A percentile compares a stretch with the other conserved stretches of the same genome.
phyloP scores from a whole-genome alignment of 2,113 vertebrate genomes.

The Petaurus breviceps region DNA sequence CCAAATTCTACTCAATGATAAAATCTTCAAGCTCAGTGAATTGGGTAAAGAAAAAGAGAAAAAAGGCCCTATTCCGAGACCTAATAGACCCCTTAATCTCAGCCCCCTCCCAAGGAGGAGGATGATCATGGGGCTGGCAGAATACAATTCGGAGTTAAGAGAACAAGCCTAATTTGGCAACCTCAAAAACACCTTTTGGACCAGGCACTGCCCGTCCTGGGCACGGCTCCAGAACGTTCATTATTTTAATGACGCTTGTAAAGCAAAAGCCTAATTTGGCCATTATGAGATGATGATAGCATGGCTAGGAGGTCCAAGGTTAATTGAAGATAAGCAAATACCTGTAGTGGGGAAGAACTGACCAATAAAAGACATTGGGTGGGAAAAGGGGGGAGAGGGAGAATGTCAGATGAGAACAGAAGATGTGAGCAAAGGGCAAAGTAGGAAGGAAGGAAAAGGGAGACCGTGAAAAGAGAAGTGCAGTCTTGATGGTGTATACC shows the following conservation, averaged over 20 bases:
- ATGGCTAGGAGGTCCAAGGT: conserved; percentile 29
- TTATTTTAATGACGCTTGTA: neutral
- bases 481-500: neutral
- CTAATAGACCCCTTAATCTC: neutral
- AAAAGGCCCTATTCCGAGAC: neutral
- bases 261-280: conserved; percentile 4
- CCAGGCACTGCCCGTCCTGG: conserved; percentile 42
- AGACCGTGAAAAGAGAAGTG: neutral
- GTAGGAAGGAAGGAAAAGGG: neutral
- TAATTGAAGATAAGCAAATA: neutral
- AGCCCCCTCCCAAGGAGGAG: neutral
- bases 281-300: neutral
- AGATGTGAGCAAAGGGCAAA: neutral
- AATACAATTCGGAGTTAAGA: neutral
- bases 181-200: neutral
- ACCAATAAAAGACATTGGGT: neutral
- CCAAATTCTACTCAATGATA: neutral
- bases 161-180: neutral
- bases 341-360: neutral
- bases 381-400: accelerated
- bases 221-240: neutral
- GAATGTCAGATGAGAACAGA: neutral
- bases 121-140: conserved; percentile 20
- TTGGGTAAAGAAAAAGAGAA: neutral
- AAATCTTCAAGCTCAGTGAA: neutral